Evolutionary conservation across 2,797 vertebrate genomes (phyloP).

Genomic region (Poeciliopsis paucimaculata): DNA sequence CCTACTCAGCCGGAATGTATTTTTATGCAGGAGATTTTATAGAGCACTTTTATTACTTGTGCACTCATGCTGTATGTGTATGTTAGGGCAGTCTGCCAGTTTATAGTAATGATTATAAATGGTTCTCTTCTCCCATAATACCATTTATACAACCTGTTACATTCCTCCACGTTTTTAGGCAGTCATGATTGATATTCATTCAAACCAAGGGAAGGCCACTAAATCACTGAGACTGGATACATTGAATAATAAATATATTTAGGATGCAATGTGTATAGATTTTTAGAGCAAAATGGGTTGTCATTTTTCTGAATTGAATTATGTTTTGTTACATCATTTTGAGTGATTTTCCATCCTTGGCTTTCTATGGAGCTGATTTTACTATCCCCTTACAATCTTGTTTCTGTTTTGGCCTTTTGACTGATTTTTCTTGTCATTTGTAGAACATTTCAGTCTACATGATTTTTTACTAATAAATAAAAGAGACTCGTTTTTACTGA

Average conservation of each 20-base stretch:
- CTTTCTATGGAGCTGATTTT: not conserved
- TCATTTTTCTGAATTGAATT: not conserved
- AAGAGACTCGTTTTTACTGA: not conserved
- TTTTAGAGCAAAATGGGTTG: slow-evolving; percentile 1
- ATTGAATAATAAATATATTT: not conserved
- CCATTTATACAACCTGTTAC: slow-evolving; percentile 1
- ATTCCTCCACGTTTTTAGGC: not conserved
- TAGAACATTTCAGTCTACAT: not conserved
- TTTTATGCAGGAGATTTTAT: not conserved
- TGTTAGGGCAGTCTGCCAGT: slow-evolving; percentile 21
- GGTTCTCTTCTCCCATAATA: not conserved
- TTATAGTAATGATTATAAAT: slow-evolving; percentile 31
- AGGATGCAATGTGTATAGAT: slow-evolving; percentile 1
- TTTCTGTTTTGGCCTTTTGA: not conserved
- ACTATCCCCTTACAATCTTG: not conserved
- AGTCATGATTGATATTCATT: not conserved
- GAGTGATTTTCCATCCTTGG: not conserved
- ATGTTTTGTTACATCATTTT: not conserved
- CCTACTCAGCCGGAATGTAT: not conserved
- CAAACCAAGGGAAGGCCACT: not conserved
- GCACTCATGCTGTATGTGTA: not conserved
- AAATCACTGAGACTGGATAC: not conserved
- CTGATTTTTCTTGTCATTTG: not conserved
- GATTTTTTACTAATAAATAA: not conserved
- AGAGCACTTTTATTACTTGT: slow-evolving; percentile 8